Percentiles rank a stretch among this genome's conserved stretches.
Conservation (phyloP, 2,797 vertebrate species). For the Chaetodon trifasciatus region DNA sequence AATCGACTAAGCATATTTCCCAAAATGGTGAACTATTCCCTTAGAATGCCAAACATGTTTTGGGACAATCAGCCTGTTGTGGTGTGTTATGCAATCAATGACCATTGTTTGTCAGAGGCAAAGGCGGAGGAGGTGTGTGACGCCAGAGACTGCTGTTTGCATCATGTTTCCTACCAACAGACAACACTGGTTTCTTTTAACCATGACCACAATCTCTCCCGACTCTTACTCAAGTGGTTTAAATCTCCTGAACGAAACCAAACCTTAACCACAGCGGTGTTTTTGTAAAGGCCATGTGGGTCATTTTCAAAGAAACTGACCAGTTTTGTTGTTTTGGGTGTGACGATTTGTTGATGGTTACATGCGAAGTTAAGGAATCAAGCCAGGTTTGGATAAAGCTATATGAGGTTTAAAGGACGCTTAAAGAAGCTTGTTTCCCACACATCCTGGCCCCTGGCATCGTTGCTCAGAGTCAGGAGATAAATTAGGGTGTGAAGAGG, state of each 20-base stretch:
- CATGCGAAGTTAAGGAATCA: neutral
- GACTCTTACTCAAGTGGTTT: neutral
- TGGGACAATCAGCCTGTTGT: neutral
- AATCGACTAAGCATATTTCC: neutral
- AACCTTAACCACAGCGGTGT: neutral
- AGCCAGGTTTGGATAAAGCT: neutral
- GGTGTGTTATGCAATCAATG: neutral
- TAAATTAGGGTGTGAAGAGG: conserved; percentile 86
- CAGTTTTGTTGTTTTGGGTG: neutral
- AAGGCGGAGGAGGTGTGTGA: neutral
- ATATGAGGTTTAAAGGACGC: neutral
- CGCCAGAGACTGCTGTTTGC: neutral
- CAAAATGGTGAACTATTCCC: neutral
- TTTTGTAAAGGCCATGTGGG: neutral
- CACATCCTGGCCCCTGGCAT: neutral
- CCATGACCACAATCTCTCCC: neutral
- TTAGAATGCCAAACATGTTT: neutral
- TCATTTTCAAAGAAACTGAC: neutral
- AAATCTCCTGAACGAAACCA: neutral
- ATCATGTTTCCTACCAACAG: neutral
- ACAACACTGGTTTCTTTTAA: conserved; percentile 7
- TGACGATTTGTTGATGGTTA: neutral
- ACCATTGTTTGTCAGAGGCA: neutral
- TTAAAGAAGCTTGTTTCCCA: neutral
- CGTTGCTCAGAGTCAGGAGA: conserved; percentile 41